Conservation (phyloP, 1,140 invertebrate species). For the Tachypleus tridentatus region DNA sequence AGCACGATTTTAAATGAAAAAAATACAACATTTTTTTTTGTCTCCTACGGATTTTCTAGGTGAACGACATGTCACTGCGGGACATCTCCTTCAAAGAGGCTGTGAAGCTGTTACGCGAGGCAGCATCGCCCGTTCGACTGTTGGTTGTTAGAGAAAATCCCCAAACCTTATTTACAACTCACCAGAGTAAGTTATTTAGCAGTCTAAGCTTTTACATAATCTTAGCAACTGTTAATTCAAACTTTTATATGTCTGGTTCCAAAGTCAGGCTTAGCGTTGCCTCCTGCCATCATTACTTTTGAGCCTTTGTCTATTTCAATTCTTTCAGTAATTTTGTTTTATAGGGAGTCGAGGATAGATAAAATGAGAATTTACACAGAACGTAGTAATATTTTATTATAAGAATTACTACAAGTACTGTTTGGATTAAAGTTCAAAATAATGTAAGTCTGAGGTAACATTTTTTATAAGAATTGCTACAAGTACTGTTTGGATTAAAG, state of each 20-base stretch:
- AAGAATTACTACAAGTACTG: too few relatives aligned
- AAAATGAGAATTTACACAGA: too few relatives aligned
- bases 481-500: too few relatives aligned
- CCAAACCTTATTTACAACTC: conserved; percentile 18
- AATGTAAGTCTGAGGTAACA: too few relatives aligned
- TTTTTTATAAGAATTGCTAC: too few relatives aligned
- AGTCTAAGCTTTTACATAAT: background rate
- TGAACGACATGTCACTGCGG: conserved; percentile 20
- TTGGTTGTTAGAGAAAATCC: conserved; percentile 22
- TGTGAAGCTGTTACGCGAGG: conserved; percentile 14
- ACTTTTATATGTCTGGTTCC: too few relatives aligned
- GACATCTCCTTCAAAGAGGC: conserved; percentile 16
- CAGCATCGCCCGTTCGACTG: conserved; percentile 15
- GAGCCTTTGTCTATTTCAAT: background rate
- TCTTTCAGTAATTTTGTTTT: background rate
- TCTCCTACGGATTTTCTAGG: background rate
- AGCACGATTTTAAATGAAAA: too few relatives aligned
- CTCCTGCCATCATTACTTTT: background rate
- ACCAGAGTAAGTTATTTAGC: conserved; percentile 15
- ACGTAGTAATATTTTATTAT: too few relatives aligned
- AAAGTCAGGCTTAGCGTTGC: background rate
- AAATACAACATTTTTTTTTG: too few relatives aligned
- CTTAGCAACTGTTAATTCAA: too few relatives aligned
- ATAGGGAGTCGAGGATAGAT: conserved; percentile 2
- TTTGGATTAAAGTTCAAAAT: too few relatives aligned